phyloP scores from a whole-genome alignment of 1,140 invertebrate genomes.

The Dermatophagoides farinae region DNA sequence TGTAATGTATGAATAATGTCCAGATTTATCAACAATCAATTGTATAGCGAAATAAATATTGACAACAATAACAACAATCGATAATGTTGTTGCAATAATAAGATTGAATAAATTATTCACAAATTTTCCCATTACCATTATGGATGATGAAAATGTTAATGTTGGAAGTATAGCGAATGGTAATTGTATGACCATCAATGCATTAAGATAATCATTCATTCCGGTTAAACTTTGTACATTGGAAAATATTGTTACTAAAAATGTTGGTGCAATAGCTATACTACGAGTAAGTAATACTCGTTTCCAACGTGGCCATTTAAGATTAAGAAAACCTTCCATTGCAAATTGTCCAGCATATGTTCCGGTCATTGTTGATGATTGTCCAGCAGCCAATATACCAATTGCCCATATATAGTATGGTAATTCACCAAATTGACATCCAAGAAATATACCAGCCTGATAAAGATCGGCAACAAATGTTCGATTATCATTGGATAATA shows the following conservation, averaged over 20 bases:
- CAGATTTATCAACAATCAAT: constrained; percentile 6
- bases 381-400: constrained; percentile 36
- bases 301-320: constrained; percentile 29
- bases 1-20: background rate
- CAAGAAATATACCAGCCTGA: constrained; percentile 33
- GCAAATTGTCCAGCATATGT: constrained; percentile 30
- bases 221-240: constrained; percentile 6
- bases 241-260: constrained; percentile 22
- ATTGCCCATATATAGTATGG: constrained; percentile 35
- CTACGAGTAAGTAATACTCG: constrained; percentile 24
- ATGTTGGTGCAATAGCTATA: constrained; percentile 27
- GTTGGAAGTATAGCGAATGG: constrained; percentile 14
- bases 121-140: constrained; percentile 12
- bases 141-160: constrained; percentile 13
- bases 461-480: constrained; percentile 53
- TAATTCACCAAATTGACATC: constrained; percentile 19
- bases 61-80: constrained; percentile 13
- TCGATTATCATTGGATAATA: constrained; percentile 27
- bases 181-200: constrained; percentile 13
- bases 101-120: constrained; percentile 3
- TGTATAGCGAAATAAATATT: constrained; percentile 16
- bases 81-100: constrained; percentile 9
- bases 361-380: constrained; percentile 35
- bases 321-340: constrained; percentile 25
- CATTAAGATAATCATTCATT: constrained; percentile 15